Percentiles rank a stretch among this genome's conserved stretches.
These are phyloP conservation scores for Pristionchus exspectatus DNA, from an alignment of 2,888 invertebrate genomes.

Conservation along the genomic window DNA sequence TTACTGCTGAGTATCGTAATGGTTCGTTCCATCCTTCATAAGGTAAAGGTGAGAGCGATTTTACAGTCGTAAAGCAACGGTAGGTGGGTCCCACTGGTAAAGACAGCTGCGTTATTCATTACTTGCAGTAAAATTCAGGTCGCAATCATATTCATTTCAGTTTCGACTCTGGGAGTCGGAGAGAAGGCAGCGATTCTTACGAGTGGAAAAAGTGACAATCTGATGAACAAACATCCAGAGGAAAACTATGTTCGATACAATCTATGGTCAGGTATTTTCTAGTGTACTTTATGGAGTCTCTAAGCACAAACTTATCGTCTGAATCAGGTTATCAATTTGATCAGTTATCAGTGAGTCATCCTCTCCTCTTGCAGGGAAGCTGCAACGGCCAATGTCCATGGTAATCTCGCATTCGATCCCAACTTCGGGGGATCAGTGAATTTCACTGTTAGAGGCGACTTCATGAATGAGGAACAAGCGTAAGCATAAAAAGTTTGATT, in stretches of 20 bases:
- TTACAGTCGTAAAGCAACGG: no score
- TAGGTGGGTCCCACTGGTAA: not conserved
- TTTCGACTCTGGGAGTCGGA: not conserved
- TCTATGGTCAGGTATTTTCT: not conserved
- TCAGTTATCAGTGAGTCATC: not conserved
- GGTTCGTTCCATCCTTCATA: not conserved
- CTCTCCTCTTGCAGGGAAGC: constrained; percentile 16
- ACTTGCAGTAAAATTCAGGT: no score
- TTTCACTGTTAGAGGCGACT: constrained; percentile 39
- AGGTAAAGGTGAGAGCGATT: no score
- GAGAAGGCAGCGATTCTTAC: constrained; percentile 3
- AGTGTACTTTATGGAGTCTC: not conserved
- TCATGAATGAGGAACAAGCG: constrained; percentile 19
- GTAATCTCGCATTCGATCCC: constrained; percentile 7
- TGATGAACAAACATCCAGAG: constrained; percentile 10
- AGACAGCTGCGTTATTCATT: no score
- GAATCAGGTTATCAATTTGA: not conserved
- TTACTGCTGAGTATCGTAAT: constrained; percentile 1
- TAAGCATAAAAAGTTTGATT: not conserved
- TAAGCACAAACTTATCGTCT: not conserved
- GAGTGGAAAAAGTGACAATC: constrained; percentile 45
- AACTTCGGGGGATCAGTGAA: constrained; percentile 1
- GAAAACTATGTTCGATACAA: constrained; percentile 3
- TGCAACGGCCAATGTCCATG: not conserved
- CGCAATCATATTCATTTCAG: not conserved